Conservation (phyloP, 2,797 vertebrate genomes). For the Pangasius mekongensis region DNA sequence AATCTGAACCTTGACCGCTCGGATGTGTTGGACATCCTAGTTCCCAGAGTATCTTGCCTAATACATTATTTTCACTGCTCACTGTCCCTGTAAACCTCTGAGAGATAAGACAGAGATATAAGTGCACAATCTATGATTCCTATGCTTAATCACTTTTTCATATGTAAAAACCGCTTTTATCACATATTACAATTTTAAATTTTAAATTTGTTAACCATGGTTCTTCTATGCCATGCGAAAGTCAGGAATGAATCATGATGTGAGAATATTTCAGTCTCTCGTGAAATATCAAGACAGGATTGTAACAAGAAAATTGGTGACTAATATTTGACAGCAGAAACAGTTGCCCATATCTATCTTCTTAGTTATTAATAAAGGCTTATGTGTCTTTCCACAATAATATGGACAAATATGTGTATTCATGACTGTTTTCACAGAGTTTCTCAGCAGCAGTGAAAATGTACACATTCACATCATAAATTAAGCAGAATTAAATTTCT, state of each 20-base stretch:
- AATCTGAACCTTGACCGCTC: constrained; percentile 48
- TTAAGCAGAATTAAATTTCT: not conserved
- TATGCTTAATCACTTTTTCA: not conserved
- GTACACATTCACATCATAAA: not conserved
- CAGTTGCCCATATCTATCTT: constrained; percentile 51
- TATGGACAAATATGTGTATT: not conserved
- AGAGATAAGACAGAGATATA: constrained; percentile 25
- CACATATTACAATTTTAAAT: not conserved
- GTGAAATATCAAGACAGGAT: constrained; percentile 53
- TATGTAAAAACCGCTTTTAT: not conserved
- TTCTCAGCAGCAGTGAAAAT: not conserved
- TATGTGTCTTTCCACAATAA: constrained; percentile 23
- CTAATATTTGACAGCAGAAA: constrained; percentile 50
- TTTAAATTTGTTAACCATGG: not conserved
- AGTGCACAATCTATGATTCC: not conserved
- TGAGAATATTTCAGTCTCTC: constrained; percentile 49
- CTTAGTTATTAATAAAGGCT: constrained; percentile 31
- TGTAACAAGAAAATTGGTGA: constrained; percentile 49
- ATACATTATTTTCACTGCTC: constrained; percentile 39
- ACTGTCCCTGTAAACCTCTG: constrained; percentile 31
- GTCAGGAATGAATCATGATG: constrained; percentile 43
- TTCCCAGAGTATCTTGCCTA: constrained; percentile 53
- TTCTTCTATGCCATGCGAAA: constrained; percentile 24
- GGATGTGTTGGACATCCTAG: constrained; percentile 55
- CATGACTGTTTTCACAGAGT: not conserved